A percentile compares a stretch with the other conserved stretches of the same genome.
Conservation (phyloP, 1,140 invertebrate genomes). For the Zaprionus camerounensis region DNA sequence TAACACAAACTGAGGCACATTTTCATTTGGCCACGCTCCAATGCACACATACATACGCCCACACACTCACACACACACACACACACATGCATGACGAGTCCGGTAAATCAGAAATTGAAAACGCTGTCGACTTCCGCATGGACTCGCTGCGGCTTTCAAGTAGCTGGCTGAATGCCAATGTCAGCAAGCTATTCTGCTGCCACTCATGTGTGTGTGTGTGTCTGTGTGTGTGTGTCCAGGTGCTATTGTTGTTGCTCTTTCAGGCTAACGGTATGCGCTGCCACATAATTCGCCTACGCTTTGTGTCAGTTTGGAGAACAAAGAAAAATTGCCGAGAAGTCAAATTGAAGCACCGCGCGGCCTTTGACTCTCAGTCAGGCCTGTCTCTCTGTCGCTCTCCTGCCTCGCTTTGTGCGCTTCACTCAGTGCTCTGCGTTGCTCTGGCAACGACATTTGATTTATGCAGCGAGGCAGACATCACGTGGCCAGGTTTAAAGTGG, state of each 20-base stretch:
- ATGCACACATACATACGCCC: slow-evolving; percentile 27
- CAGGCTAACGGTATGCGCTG: not conserved
- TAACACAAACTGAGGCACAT: slow-evolving; percentile 50
- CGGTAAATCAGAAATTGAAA: slow-evolving; percentile 45
- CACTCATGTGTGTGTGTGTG: not conserved
- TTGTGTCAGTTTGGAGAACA: slow-evolving; percentile 37
- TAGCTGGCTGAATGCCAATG: slow-evolving; percentile 20
- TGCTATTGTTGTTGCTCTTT: not conserved
- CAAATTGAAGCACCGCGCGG: slow-evolving; percentile 44
- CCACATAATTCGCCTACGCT: slow-evolving; percentile 24
- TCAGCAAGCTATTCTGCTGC: not conserved
- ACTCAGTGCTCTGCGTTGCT: not conserved
- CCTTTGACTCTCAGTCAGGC: slow-evolving; percentile 3
- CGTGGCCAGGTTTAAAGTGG: slow-evolving; percentile 9
- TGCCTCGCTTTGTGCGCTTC: not conserved
- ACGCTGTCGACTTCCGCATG: slow-evolving; percentile 55
- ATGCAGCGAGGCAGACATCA: slow-evolving; percentile 33
- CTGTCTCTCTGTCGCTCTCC: not conserved
- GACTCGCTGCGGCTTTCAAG: slow-evolving; percentile 14
- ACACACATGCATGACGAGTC: slow-evolving; percentile 1
- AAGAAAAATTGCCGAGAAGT: slow-evolving; percentile 47
- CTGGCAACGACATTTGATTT: slow-evolving; percentile 48
- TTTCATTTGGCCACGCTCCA: slow-evolving; percentile 43
- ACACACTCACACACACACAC: not conserved
- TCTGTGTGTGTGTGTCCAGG: not conserved